Conservation (phyloP, 2,113 vertebrate species). For the cattle (Bos taurus) region ARS-UCD2.0 NC_037348.1:17608501-17609000, state of each 20-base stretch:
- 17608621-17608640: not conserved
- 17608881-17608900: too few species aligned
- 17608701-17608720: not conserved
- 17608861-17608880: not conserved
- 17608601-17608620: not conserved
- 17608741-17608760: not conserved
- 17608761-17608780: not conserved
- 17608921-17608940: not conserved
- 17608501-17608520: not conserved
- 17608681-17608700: not conserved
- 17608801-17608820: not conserved
- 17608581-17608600: not conserved
- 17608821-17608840: too few species aligned
- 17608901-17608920: not conserved
- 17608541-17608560: not conserved
- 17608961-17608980: not conserved
- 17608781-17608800: not conserved
- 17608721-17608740: not conserved
- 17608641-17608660: not conserved
- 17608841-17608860: not conserved
- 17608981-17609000: not conserved
- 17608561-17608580: not conserved
- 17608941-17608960: not conserved
- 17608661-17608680: not conserved
- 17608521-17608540: not conserved